A percentile compares a stretch with the other conserved stretches of the same genome.
Evolutionary conservation across 2,113 vertebrate genomes (phyloP).

Genomic region (Perccottus glenii): DNA sequence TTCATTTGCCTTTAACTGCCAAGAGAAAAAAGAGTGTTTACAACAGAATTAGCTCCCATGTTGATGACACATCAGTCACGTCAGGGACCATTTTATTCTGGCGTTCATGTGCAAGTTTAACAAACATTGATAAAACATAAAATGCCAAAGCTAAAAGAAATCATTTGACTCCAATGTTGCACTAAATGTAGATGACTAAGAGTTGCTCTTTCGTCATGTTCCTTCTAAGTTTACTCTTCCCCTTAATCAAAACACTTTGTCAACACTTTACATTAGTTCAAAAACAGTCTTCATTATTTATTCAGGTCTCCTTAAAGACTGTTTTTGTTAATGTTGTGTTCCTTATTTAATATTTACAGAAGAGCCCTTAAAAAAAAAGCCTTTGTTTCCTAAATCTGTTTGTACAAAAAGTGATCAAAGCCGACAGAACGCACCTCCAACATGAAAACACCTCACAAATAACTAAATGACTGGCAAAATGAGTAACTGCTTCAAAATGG

Average conservation of each 20-base stretch:
- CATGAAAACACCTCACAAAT: slow-evolving; percentile 48
- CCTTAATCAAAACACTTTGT: slow-evolving; percentile 28
- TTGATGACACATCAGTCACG: too few relatives aligned
- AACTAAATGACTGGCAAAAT: slow-evolving; percentile 66
- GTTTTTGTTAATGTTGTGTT: slow-evolving; percentile 32
- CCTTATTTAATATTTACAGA: slow-evolving; percentile 61
- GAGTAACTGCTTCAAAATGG: slow-evolving; percentile 63
- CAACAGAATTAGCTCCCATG: too few relatives aligned
- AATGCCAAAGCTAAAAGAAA: too few relatives aligned
- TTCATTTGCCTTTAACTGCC: too few relatives aligned
- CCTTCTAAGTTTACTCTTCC: background rate
- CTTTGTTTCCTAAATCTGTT: slow-evolving; percentile 64
- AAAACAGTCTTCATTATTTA: slow-evolving; percentile 6
- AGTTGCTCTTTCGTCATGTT: background rate
- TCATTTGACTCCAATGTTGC: background rate
- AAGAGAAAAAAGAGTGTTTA: too few relatives aligned
- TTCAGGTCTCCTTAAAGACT: slow-evolving; percentile 27
- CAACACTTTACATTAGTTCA: slow-evolving; percentile 25
- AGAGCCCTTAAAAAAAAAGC: slow-evolving; percentile 20
- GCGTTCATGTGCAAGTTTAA: too few relatives aligned
- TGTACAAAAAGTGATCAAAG: slow-evolving; percentile 68
- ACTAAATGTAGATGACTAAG: background rate
- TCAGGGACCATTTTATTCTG: too few relatives aligned
- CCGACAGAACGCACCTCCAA: slow-evolving; percentile 29
- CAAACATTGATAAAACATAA: too few relatives aligned